Evolutionary conservation across 2,888 invertebrate species (phyloP).

Genomic region (Nezara viridula): DNA sequence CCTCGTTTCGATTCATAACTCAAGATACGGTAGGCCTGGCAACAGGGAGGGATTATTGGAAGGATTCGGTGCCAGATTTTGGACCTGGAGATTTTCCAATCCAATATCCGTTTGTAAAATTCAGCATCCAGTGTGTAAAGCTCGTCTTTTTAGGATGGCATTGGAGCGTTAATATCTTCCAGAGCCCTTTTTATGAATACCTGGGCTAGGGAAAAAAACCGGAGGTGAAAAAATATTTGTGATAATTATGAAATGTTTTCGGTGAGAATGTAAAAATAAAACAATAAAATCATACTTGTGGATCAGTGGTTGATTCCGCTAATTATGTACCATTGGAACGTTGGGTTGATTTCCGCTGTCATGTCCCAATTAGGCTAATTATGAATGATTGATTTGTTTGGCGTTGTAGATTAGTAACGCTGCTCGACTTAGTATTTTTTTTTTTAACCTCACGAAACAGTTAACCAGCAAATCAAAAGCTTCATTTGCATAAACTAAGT

Average conservation of each 20-base stretch:
- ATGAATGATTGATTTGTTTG: too few species aligned
- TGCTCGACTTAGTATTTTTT: too few species aligned
- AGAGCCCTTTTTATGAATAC: neutral
- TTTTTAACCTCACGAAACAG: too few species aligned
- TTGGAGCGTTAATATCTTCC: conserved; percentile 10
- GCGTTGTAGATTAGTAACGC: too few species aligned
- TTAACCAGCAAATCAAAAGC: too few species aligned
- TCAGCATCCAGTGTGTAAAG: neutral
- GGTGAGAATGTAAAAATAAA: too few species aligned
- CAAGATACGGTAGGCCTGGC: conserved; percentile 7
- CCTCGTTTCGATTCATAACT: conserved; percentile 1
- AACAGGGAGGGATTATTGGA: conserved; percentile 15
- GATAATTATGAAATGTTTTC: neutral
- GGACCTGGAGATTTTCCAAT: conserved; percentile 41
- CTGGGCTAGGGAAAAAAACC: neutral
- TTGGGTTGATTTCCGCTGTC: too few species aligned
- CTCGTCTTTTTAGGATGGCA: neutral
- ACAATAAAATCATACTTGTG: neutral
- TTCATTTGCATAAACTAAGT: too few species aligned
- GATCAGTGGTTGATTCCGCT: neutral
- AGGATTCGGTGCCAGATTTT: conserved; percentile 41
- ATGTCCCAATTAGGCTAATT: too few species aligned
- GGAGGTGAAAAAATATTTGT: neutral
- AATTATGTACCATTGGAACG: neutral
- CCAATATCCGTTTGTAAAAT: conserved; percentile 34